Base-by-base conservation (phyloP, 2,113 vertebrate genomes). In the Syngnathus typhle region DNA sequence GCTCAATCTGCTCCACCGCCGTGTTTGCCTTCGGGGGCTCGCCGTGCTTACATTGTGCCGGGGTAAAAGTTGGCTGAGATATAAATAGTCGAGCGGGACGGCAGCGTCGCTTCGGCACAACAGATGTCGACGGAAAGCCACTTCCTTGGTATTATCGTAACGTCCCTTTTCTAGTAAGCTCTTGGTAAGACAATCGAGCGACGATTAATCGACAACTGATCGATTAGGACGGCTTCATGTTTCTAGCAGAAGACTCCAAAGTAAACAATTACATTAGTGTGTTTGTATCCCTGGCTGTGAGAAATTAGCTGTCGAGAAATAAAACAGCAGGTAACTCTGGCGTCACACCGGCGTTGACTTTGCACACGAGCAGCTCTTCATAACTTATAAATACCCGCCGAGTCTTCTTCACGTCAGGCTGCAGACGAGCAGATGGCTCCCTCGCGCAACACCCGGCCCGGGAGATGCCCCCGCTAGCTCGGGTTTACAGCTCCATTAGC, bases 61-160 rank as follows among this genome's bases (percentile, higher is more conserved):
- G 27, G 59, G 71, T 81, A 73, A 70, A 55, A 65, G 65, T 19
- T 38, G 77, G 75, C 76, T 62, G 67, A 76, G 59, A 67, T 86
- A 81, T 83, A 82, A 86, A 84, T 82, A 84, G 70, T 72, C 55
- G 61, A 63, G 71, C 60, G 60, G 64, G 67, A 71, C 71, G 62
- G 60, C 65, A 67, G 68, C 56, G 68, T 70, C 65, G 67, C 76
- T 61, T 32, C 8, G 66, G 32, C 72, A 76, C 78, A 78, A 71
- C 77, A 75, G 64, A 65, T 76, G 64, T 72, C 65, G 12, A 36
- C 7, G 55, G 6, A 36, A 58, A 15, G 27, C 27, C 13, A 15
- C 8, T 56, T 58, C 47, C 19, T n/a, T 10, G 47, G n/a, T 51
- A 51, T 21, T n/a, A 9, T 7, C 19, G 9, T 4, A 52, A 49